Percentiles rank a stretch among this genome's conserved stretches.
Evolutionary conservation across 2,888 invertebrate genomes (phyloP).

Genomic region (Polietes domitor): DNA sequence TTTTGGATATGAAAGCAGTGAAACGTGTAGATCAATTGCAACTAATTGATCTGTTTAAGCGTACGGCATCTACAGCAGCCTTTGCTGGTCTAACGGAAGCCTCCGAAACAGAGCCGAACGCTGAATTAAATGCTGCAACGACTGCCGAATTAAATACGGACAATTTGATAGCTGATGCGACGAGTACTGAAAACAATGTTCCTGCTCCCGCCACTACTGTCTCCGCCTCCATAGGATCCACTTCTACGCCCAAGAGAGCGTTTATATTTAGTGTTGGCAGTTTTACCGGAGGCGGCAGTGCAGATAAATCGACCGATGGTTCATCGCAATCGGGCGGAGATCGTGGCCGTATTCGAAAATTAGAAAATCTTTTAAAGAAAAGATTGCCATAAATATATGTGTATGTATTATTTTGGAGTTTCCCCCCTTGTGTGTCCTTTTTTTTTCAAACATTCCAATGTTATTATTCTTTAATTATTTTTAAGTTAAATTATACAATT

Average conservation of each 20-base stretch:
- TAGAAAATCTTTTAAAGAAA: constrained; percentile 83
- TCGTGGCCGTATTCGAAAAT: constrained; percentile 82
- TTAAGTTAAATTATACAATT: constrained; percentile 28
- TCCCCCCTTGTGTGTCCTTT: constrained; percentile 21
- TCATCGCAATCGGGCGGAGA: constrained; percentile 74
- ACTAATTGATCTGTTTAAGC: constrained; percentile 83
- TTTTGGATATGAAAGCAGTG: constrained; percentile 95
- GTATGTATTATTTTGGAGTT: background rate
- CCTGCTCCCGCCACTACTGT: background rate
- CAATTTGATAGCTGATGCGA: constrained; percentile 57
- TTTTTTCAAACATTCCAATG: constrained; percentile 57
- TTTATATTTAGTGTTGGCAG: constrained; percentile 78
- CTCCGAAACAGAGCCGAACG: constrained; percentile 26
- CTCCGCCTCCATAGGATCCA: constrained; percentile 58
- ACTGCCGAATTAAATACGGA: constrained; percentile 33
- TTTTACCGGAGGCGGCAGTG: constrained; percentile 72
- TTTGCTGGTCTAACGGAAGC: constrained; percentile 65
- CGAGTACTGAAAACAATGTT: constrained; percentile 44
- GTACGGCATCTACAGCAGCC: constrained; percentile 76
- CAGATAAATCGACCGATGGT: constrained; percentile 74
- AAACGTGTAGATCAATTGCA: constrained; percentile 83
- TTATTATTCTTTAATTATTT: constrained; percentile 43
- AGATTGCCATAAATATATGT: constrained; percentile 78
- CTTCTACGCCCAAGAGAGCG: constrained; percentile 76
- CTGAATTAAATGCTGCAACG: constrained; percentile 32